A percentile compares a stretch with the other conserved stretches of the same genome.
phyloP scores from a whole-genome alignment of 2,888 invertebrate genomes.

The Ernsta delagoae region DNA sequence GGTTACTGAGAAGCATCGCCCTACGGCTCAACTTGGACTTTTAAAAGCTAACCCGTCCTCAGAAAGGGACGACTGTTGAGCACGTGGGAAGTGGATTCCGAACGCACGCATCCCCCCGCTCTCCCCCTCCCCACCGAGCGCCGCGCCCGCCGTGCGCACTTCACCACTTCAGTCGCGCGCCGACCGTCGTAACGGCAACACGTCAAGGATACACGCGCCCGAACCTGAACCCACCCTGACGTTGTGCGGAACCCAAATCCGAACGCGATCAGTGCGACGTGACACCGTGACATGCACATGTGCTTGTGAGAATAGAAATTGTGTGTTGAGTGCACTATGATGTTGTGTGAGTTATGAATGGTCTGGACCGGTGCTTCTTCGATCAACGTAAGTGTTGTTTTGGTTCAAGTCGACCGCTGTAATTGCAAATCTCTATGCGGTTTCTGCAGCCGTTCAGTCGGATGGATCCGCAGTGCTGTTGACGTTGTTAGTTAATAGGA shows the following conservation, averaged over 20 bases:
- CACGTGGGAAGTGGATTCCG: constrained; percentile 84
- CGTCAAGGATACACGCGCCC: constrained; percentile 52
- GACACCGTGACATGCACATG: constrained; percentile 70
- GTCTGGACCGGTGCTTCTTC: constrained; percentile 84
- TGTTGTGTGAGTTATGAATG: constrained; percentile 83
- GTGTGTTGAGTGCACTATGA: constrained; percentile 81
- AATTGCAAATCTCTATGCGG: constrained; percentile 44
- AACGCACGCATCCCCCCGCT: constrained; percentile 78
- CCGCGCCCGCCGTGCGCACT: constrained; percentile 65
- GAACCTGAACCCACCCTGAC: constrained; percentile 65
- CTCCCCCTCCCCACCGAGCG: constrained; percentile 54
- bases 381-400: constrained; percentile 80
- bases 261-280: constrained; percentile 80
- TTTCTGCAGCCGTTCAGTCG: constrained; percentile 38
- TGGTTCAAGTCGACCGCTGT: constrained; percentile 50
- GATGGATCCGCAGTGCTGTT: constrained; percentile 25
- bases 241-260: constrained; percentile 76
- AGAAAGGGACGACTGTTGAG: constrained; percentile 76
- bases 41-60: constrained; percentile 83
- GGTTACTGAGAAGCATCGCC: constrained; percentile 76
- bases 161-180: constrained; percentile 77
- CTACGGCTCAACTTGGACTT: constrained; percentile 57
- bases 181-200: constrained; percentile 77
- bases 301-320: constrained; percentile 70
- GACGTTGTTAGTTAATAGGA: constrained; percentile 8